These are phyloP conservation scores for Ramphastos sulfuratus DNA, from an alignment of 2,113 vertebrate species.

Conservation along the genomic window DNA sequence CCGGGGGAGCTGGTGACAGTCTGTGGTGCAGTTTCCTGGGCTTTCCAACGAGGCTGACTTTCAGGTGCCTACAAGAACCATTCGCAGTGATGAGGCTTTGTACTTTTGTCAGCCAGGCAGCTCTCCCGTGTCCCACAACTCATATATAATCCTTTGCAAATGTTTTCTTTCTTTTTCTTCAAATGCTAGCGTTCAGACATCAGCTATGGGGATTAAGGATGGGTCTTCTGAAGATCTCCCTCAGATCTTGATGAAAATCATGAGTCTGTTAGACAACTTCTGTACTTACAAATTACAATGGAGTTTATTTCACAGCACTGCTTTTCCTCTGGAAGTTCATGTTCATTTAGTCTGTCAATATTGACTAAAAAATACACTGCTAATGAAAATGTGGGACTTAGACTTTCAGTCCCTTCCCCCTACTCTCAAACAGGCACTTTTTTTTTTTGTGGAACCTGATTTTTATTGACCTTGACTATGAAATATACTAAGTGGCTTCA, in stretches of 20 bases:
- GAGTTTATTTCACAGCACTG: slow-evolving; percentile 3
- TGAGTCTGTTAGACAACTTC: not conserved
- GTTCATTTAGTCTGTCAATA: slow-evolving; percentile 41
- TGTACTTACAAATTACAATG: not conserved
- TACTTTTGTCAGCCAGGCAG: slow-evolving; percentile 5
- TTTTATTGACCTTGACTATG: slow-evolving; percentile 51
- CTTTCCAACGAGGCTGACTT: not conserved
- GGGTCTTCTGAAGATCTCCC: slow-evolving; percentile 12
- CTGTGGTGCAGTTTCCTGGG: not conserved
- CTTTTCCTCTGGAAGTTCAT: slow-evolving; percentile 3
- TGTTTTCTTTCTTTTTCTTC: slow-evolving; percentile 50
- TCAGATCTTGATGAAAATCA: slow-evolving; percentile 36
- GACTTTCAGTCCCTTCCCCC: not conserved
- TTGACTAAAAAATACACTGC: not conserved
- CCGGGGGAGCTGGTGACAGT: not conserved
- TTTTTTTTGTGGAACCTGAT: slow-evolving; percentile 12
- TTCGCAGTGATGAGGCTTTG: not conserved
- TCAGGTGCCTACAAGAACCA: slow-evolving; percentile 8
- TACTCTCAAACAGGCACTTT: not conserved
- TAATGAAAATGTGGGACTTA: slow-evolving; percentile 42
- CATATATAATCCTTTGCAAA: slow-evolving; percentile 31
- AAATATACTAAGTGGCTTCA: slow-evolving; percentile 65
- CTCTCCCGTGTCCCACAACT: slow-evolving; percentile 4
- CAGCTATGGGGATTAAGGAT: slow-evolving; percentile 14
- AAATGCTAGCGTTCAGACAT: not conserved